These are phyloP conservation scores for Steinernema khuongi DNA, from an alignment of 1,140 invertebrate species.

Conservation along the genomic window DNA sequence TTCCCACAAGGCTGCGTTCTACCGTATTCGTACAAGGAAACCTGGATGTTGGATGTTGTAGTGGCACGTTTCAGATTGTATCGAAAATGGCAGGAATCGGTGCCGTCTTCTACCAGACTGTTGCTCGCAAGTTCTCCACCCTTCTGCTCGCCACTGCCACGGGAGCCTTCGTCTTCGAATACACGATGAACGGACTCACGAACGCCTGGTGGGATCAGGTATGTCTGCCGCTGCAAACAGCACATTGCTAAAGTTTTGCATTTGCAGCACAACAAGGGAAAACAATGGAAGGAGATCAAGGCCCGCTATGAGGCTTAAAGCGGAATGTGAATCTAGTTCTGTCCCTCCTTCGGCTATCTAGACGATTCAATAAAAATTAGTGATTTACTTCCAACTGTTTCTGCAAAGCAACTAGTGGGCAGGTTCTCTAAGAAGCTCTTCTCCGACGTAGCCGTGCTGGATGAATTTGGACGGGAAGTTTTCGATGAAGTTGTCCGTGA, in stretches of 20 bases:
- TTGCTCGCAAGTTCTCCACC: conserved; percentile 38
- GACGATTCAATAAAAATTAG: conserved; percentile 3
- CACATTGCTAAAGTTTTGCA: neutral
- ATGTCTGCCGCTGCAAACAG: conserved; percentile 13
- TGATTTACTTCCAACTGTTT: neutral
- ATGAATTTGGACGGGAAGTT: conserved; percentile 39
- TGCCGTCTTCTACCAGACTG: conserved; percentile 29
- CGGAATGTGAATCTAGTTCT: neutral
- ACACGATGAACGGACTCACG: conserved; percentile 28
- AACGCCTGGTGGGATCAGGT: conserved; percentile 37
- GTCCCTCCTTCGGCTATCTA: neutral
- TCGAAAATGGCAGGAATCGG: conserved; percentile 28
- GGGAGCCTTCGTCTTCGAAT: conserved; percentile 35
- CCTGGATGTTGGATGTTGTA: neutral
- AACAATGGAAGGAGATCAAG: conserved; percentile 43
- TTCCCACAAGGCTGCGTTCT: neutral
- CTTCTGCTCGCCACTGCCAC: conserved; percentile 30
- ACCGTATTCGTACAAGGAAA: too few species aligned
- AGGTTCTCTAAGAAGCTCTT: conserved; percentile 28
- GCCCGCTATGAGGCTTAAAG: neutral
- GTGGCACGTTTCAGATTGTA: neutral
- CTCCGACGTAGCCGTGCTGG: conserved; percentile 39
- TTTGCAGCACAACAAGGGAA: conserved; percentile 37
- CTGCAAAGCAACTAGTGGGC: neutral
- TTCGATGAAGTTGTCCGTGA: conserved; percentile 37